Evolutionary conservation across 2,797 vertebrate genomes (phyloP), one percentile per base, ranked within the genome.

Genomic region (Chelidonichthys spinosus): DNA sequence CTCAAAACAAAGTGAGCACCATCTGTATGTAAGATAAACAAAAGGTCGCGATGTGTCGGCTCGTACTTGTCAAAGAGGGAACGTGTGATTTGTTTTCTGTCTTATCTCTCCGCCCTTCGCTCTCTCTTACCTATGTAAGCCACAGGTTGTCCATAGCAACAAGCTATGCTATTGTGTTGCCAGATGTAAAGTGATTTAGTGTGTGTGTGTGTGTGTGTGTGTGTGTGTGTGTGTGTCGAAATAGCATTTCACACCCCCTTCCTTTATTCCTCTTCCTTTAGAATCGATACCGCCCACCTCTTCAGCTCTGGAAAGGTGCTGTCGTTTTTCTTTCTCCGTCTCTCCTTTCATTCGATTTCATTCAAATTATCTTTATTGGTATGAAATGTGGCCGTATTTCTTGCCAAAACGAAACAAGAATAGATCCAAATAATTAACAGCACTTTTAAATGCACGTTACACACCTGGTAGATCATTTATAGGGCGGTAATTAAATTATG

Each of bases 61-160:
- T 67, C 25, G 2, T 25, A 25, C 25, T 25, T 25, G 25, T 25
- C 25, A 25, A 25, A 25, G 25, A 39, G 9, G 35, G 11, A 37
- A 3, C 54, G 37, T 65, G 54, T 46, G 52, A 60, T 55, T 56
- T 11, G 3, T 62, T 49, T 52, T 43, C 2, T 40, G 42, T 46
- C 17, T 33, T 25, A 14, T 43, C 7, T 49, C 18, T 46, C 54
- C 39, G 32, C 40, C 25, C 52, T 15, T 72, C 43, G 37, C 49
- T 47, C 53, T 44, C 39, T 74, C 68, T 62, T 63, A 55, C 64
- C n/a, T 54, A 15, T 66, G 37, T 82, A 76, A 82, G 14, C 84
- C 63, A 59, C 49, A 80, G 69, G 82, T 81, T 87, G 82, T 85
- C 91, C 88, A 76, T 93, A 85, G 90, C 91, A 94, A 93, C 90